Percentiles rank a stretch among this genome's conserved stretches.
Evolutionary conservation across 2,797 vertebrate species (phyloP).

Genomic region (Mus caroli): DNA sequence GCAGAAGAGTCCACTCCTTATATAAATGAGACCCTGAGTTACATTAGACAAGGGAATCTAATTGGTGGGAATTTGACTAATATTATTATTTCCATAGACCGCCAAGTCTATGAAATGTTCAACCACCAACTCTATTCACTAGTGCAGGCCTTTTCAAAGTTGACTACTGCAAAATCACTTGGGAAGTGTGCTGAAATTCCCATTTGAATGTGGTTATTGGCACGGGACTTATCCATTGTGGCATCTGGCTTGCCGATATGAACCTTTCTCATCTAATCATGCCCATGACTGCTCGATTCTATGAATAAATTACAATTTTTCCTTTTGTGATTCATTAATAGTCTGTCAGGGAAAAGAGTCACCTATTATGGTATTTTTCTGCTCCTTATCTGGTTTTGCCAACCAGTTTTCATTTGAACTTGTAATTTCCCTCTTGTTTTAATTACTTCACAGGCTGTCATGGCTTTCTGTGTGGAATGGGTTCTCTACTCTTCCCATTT

Average conservation of each 20-base stretch:
- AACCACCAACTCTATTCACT: neutral
- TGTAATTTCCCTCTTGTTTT: neutral
- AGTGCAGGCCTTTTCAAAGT: neutral
- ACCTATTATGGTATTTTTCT: no score
- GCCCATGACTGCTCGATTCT: no score
- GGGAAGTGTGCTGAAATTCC: neutral
- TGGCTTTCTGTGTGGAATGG: neutral
- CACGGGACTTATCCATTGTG: no score
- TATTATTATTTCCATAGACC: neutral
- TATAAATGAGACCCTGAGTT: neutral
- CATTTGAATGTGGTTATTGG: neutral
- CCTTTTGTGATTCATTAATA: no score
- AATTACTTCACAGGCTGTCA: neutral
- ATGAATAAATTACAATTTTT: no score
- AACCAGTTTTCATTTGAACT: neutral
- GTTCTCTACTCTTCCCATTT: neutral
- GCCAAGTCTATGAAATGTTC: neutral
- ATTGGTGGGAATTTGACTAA: neutral
- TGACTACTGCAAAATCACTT: neutral
- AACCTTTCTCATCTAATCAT: no score
- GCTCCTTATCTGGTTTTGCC: neutral
- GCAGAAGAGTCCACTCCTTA: neutral
- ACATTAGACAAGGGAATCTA: neutral
- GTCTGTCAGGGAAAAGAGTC: no score
- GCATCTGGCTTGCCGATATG: no score